Evolutionary conservation across 2,888 invertebrate species (phyloP), one percentile per base, ranked within the genome.

Genomic region (Hyalella azteca): DNA sequence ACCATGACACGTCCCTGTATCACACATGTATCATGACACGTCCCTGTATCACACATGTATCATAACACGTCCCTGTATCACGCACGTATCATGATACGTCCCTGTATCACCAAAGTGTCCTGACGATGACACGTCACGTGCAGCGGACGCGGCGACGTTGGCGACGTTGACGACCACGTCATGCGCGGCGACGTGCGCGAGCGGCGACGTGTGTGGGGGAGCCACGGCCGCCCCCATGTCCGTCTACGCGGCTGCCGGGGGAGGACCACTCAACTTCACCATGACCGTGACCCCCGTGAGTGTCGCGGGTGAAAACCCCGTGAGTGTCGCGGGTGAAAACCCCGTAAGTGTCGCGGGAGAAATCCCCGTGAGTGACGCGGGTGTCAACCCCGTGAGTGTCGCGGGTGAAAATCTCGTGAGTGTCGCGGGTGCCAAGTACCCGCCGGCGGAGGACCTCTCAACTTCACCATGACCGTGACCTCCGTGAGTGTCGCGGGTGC

Each of bases 201-300:
- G n/a, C 1, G 45, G 41, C 22, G 40, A 41, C 13, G 22, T 13
- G 11, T 75, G 75, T 22, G 75, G 75, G 26, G 75, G 41, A 19
- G 78, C 66, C 15, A 32, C 60, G 13, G 66, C 78, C 11, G 48
- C 41, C 22, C 40, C 54, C 48, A 66, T 66, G 29, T 48, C 60
- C 40, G 29, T 78, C 19, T 78, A 73, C 66, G 48, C 36, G 11
- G 66, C 78, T 0, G 78, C 59, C 0, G 78, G 49, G 9, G 77
- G 48, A 29, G 78, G 66, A 15, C 66, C 48, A 29, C 75, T 75
- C 19, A 22, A 29, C 26, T 78, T 78, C 78, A 32, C 66, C 29
- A n/a, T 66, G 5, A n/a, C 3, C 22, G 48, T 26, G 48, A 66
- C 73, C n/a, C 36, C 29, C 9, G 60, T 60, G 9, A 36, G 60